A percentile compares a stretch with the other conserved stretches of the same genome.
Conservation (phyloP, 2,113 vertebrate species). For the Meleagris gallopavo region DNA sequence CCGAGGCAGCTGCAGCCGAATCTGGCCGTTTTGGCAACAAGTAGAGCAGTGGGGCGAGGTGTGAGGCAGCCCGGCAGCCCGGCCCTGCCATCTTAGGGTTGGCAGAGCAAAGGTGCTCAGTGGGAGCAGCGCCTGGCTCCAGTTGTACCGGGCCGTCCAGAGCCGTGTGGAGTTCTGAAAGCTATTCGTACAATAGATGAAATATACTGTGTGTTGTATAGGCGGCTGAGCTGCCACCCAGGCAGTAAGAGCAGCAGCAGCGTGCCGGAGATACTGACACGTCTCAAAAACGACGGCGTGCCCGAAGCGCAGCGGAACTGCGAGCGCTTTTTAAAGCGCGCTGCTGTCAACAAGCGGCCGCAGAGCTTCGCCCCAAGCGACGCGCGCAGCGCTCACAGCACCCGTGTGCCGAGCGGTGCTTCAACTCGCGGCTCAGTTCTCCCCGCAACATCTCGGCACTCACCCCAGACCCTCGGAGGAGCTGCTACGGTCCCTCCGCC, state of each 20-base stretch:
- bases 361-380: neutral
- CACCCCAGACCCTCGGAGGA: neutral
- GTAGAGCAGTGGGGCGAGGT: too few relatives aligned
- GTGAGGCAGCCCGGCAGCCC: too few relatives aligned
- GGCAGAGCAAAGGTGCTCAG: neutral
- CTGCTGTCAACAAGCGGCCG: neutral
- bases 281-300: neutral
- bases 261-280: neutral
- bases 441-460: neutral
- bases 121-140: neutral
- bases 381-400: neutral
- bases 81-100: slow-evolving; percentile 15
- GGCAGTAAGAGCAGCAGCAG: neutral
- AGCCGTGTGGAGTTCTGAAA: rapidly evolving
- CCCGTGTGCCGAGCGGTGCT: neutral
- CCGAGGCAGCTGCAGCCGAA: rapidly evolving
- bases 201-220: rapidly evolving
- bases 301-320: neutral
- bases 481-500: neutral
- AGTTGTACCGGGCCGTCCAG: neutral
- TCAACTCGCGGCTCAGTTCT: neutral
- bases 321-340: rapidly evolving
- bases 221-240: neutral
- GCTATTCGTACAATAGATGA: neutral
- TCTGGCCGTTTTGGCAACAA: neutral